Evolutionary conservation across 2,797 vertebrate genomes (phyloP).

Genomic region (Hirundo rustica): DNA sequence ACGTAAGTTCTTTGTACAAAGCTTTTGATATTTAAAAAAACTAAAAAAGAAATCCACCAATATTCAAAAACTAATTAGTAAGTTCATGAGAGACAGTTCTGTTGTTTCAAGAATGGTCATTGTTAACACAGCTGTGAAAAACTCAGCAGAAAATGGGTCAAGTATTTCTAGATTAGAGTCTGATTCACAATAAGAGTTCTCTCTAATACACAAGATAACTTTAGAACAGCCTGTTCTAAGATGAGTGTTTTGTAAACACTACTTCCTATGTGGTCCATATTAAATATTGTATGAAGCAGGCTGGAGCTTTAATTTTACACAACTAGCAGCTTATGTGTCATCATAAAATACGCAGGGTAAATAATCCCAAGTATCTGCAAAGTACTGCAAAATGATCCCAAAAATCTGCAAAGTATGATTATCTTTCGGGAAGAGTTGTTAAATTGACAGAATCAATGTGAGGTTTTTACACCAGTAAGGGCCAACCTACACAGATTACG

Average conservation of each 20-base stretch:
- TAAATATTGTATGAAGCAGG: not conserved
- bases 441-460: not conserved
- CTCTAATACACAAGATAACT: not conserved
- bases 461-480: accelerated
- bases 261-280: not conserved
- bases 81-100: not conserved
- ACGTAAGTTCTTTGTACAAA: not conserved
- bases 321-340: not conserved
- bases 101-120: not conserved
- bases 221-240: not conserved
- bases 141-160: not conserved
- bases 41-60: not conserved
- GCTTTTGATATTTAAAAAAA: not conserved
- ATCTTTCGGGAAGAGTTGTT: not conserved
- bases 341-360: not conserved
- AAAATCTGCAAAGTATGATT: not conserved
- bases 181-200: not conserved
- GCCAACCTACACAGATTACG: not conserved
- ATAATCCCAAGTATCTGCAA: not conserved
- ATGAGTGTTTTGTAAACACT: not conserved
- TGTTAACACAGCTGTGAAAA: not conserved
- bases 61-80: not conserved
- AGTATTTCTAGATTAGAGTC: not conserved
- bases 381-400: not conserved
- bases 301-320: not conserved